These are phyloP conservation scores for Scaptodrosophila latifasciaeformis DNA, from an alignment of 2,888 invertebrate genomes.

Conservation along the genomic window DNA sequence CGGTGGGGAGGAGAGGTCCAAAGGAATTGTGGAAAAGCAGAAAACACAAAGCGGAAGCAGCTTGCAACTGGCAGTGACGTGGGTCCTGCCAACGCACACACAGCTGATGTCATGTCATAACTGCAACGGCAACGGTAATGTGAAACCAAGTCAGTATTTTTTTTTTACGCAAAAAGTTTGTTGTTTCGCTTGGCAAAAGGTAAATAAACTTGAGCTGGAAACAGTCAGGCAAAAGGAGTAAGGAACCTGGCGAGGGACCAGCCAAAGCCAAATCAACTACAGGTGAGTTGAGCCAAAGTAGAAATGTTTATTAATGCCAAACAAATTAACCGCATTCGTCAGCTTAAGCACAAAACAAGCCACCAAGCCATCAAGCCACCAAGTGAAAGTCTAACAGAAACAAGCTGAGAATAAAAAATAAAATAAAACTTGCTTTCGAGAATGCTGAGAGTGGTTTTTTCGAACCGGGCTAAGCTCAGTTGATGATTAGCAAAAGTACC, in stretches of 20 bases:
- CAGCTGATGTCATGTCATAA: slow-evolving; percentile 28
- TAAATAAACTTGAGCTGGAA: slow-evolving; percentile 16
- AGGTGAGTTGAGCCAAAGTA: too few relatives aligned
- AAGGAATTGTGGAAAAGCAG: neutral
- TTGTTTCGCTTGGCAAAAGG: slow-evolving; percentile 7
- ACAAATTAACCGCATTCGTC: neutral
- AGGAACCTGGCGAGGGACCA: too few relatives aligned
- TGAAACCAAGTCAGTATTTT: too few relatives aligned
- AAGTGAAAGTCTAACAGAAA: neutral
- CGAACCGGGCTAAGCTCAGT: too few relatives aligned
- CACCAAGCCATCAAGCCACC: too few relatives aligned
- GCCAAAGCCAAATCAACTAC: too few relatives aligned
- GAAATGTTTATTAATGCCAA: neutral
- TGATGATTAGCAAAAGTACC: slow-evolving; percentile 3
- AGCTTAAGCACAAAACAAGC: too few relatives aligned
- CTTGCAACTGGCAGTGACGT: slow-evolving; percentile 4
- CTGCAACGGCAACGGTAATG: slow-evolving; percentile 26
- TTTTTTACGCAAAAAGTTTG: slow-evolving; percentile 8
- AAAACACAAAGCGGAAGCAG: slow-evolving; percentile 39
- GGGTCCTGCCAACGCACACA: slow-evolving; percentile 12
- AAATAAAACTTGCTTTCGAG: neutral
- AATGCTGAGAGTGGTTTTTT: neutral
- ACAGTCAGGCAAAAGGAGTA: slow-evolving; percentile 7
- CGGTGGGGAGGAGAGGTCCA: neutral
- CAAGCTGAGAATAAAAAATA: neutral